These are phyloP conservation scores for Formica aserva DNA, from an alignment of 2,888 invertebrate species.

Conservation along the genomic window DNA sequence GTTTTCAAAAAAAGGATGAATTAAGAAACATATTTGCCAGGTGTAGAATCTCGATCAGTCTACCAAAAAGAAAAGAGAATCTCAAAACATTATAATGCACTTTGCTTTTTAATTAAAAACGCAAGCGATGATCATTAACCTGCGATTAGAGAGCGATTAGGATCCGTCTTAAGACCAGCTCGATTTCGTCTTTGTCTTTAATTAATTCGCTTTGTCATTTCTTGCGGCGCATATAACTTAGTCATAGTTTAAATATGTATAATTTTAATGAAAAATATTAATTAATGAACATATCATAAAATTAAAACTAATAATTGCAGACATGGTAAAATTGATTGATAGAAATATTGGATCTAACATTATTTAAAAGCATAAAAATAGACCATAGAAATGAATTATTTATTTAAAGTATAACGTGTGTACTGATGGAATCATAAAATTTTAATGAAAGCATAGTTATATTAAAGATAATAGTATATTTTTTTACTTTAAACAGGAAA, in stretches of 20 bases:
- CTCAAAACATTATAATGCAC: slow-evolving; percentile 47
- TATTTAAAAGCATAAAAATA: not conserved
- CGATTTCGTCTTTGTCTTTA: not conserved
- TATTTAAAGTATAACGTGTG: not conserved
- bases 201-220: not conserved
- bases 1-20: slow-evolving; percentile 49
- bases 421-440: not conserved
- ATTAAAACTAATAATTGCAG: not conserved
- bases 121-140: slow-evolving; percentile 48
- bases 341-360: not conserved
- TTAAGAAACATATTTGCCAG: slow-evolving; percentile 35
- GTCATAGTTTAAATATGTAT: not conserved
- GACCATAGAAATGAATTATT: not conserved
- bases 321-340: not conserved
- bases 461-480: not conserved
- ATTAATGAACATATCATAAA: not conserved
- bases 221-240: not conserved
- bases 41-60: not conserved
- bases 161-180: not conserved
- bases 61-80: slow-evolving; percentile 10
- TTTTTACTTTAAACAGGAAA: not conserved
- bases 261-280: not conserved
- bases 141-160: slow-evolving; percentile 51
- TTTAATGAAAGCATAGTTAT: not conserved
- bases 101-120: slow-evolving; percentile 62